Percentiles rank a stretch among this genome's conserved stretches.
Conservation (phyloP, 1,140 invertebrate species). For the Bombus confusus region DNA sequence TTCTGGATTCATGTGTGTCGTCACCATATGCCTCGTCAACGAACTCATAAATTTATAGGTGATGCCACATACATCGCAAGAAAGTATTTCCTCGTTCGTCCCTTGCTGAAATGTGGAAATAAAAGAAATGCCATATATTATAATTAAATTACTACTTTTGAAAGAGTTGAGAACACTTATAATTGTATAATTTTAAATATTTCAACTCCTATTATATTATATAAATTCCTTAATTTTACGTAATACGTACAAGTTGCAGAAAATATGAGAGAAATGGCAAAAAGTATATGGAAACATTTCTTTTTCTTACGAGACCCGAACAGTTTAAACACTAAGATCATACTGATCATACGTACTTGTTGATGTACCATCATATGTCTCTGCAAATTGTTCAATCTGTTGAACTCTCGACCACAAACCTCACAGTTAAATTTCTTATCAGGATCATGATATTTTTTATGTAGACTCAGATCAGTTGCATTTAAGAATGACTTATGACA, state of each 20-base stretch:
- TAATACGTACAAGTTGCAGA: conserved; percentile 48
- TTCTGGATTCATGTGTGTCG: conserved; percentile 81
- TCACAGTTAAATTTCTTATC: conserved; percentile 82
- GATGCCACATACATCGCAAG: conserved; percentile 81
- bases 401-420: conserved; percentile 82
- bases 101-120: conserved; percentile 73
- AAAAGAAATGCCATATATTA: conserved; percentile 4
- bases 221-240: conserved; percentile 5
- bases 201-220: not conserved
- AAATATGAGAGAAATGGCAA: conserved; percentile 49
- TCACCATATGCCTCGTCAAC: conserved; percentile 81
- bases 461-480: conserved; percentile 75
- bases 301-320: conserved; percentile 26
- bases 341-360: conserved; percentile 77
- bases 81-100: conserved; percentile 78
- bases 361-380: conserved; percentile 82
- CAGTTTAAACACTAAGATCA: conserved; percentile 40
- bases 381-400: conserved; percentile 82
- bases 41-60: conserved; percentile 82
- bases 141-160: not conserved
- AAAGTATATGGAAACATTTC: conserved; percentile 8
- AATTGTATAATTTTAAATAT: not conserved
- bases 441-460: conserved; percentile 81
- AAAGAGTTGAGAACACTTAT: not conserved
- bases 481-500: conserved; percentile 78